Conservation (phyloP, 2,888 invertebrate genomes). For the Cerastoderma edule region DNA sequence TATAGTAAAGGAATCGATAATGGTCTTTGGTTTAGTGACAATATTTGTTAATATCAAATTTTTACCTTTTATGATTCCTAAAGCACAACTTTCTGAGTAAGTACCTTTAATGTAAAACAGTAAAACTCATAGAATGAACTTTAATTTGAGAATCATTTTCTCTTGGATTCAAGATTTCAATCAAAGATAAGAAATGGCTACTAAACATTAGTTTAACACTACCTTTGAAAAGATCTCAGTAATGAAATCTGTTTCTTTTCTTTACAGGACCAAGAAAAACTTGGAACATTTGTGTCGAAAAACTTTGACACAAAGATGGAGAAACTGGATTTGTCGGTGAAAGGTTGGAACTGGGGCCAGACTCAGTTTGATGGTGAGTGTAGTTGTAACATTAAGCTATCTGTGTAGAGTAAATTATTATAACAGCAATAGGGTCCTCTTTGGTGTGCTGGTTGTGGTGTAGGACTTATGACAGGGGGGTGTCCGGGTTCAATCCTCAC, state of each 20-base stretch:
- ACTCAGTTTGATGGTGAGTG: constrained; percentile 92
- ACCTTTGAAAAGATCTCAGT: not conserved
- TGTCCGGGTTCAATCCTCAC: no score
- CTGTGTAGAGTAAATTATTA: no score
- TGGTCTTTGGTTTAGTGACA: no score
- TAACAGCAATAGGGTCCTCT: no score
- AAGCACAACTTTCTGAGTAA: no score
- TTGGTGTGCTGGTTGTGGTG: no score
- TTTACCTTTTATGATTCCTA: no score
- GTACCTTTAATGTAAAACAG: constrained; percentile 4
- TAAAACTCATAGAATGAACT: not conserved
- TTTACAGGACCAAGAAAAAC: constrained; percentile 93
- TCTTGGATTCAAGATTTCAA: not conserved
- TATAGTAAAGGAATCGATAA: no score
- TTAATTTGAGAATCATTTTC: no score
- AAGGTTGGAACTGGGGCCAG: constrained; percentile 99
- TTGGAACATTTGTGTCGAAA: constrained; percentile 93
- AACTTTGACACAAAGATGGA: constrained; percentile 91
- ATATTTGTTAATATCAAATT: no score
- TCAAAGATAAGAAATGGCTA: not conserved
- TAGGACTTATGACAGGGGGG: no score
- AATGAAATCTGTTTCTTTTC: not conserved
- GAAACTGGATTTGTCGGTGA: constrained; percentile 95
- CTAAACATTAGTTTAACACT: not conserved
- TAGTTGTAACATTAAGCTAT: no score